phyloP scores from a whole-genome alignment of 2,888 invertebrate genomes.

The Machimus atricapillus region DNA sequence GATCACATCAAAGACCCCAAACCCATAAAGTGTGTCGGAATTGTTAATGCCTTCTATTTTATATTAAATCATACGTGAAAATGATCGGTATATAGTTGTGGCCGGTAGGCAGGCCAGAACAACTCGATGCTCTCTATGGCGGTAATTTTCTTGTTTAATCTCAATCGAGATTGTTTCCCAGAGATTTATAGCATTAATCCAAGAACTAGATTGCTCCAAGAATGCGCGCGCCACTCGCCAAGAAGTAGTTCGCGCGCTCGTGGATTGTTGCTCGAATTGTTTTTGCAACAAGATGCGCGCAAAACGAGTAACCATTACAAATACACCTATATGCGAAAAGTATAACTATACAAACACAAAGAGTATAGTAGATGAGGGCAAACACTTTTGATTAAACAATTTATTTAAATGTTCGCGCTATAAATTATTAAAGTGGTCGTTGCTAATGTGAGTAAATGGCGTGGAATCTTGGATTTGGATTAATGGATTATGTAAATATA shows the following conservation, averaged over 20 bases:
- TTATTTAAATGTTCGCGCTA: slow-evolving; percentile 31
- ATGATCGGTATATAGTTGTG: background rate
- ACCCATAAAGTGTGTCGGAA: slow-evolving; percentile 1
- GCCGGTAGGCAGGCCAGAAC: background rate
- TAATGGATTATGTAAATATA: background rate
- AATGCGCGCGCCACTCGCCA: background rate
- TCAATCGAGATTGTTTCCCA: background rate
- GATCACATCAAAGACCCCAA: background rate
- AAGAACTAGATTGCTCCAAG: background rate
- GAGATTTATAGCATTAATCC: background rate
- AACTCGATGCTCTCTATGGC: background rate
- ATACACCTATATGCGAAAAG: background rate
- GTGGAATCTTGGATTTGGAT: background rate
- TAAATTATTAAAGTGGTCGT: background rate
- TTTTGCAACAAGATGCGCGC: background rate
- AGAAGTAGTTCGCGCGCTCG: background rate
- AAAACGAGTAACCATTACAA: background rate
- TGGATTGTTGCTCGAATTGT: background rate
- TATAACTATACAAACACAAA: background rate
- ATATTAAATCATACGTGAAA: slow-evolving; percentile 1
- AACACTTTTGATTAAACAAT: background rate
- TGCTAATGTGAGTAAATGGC: background rate
- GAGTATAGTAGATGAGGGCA: background rate
- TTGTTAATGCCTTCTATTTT: background rate
- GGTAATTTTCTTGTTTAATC: slow-evolving; percentile 8